Percentiles rank a stretch among this genome's conserved stretches.
Evolutionary conservation across 2,113 vertebrate species (phyloP).

Genomic region (Ailuropoda melanoleuca): DNA sequence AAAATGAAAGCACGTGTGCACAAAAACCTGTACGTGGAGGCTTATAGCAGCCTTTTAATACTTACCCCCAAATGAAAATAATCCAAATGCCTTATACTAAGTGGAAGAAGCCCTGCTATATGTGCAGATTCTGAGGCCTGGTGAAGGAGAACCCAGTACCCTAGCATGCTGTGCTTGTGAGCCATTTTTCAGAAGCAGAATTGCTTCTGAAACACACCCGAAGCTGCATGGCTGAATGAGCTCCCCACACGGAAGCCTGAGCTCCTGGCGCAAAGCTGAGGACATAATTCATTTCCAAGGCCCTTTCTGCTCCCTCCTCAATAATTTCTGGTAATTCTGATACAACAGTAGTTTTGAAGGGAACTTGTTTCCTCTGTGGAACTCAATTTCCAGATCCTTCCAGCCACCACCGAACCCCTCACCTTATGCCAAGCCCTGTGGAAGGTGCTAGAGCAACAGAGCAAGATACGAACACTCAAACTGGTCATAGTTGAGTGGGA

Average conservation of each 20-base stretch:
- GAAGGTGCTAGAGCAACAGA: not conserved
- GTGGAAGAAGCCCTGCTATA: not conserved
- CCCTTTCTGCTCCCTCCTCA: not conserved
- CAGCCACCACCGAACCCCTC: not conserved
- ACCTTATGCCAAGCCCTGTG: not conserved
- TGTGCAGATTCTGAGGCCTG: not conserved
- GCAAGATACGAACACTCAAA: not conserved
- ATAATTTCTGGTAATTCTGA: not conserved
- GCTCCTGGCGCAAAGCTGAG: too few relatives aligned
- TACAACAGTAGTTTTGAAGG: not conserved
- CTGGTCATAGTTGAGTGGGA: not conserved
- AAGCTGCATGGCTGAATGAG: not conserved
- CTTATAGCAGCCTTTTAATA: not conserved
- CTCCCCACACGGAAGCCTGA: not conserved
- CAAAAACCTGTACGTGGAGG: not conserved
- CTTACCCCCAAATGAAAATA: not conserved
- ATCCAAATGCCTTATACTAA: not conserved
- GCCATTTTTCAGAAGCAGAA: not conserved
- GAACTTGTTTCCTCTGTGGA: not conserved
- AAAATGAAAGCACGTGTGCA: not conserved
- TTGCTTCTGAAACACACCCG: not conserved
- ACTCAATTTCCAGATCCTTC: not conserved
- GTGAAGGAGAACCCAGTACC: not conserved
- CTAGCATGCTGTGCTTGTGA: too few relatives aligned
- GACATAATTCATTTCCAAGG: not conserved